Base-by-base conservation (phyloP, 2,113 vertebrate species). In the Centropus unirufus region DNA sequence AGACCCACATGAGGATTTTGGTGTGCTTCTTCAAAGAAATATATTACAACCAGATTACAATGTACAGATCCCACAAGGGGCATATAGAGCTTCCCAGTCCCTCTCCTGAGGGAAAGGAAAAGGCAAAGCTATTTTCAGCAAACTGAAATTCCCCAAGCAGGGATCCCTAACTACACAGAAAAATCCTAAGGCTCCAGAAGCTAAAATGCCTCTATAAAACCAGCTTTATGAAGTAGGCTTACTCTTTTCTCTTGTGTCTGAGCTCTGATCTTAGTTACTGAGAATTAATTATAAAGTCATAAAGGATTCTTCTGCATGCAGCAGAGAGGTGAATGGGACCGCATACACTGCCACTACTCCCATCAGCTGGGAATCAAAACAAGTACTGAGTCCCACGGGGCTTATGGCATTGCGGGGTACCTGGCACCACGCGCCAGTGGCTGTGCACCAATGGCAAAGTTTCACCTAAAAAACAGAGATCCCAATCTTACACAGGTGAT, bases 351-450 rank as follows among this genome's bases (percentile, higher is more conserved):
- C 30, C 40, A 23, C 18, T 29, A 40, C 59, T 78, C 21, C 62
- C 61, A 44, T 87, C 69, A 44, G 15, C n/a, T n/a, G 5, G 39
- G n/a, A 90, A 62, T 42, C 47, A 64, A 78, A 75, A 68, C 17
- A 62, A 0, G 0, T 42, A 16, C 13, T 0, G 1, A 26, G 32
- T 76, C 27, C 63, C 52, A 6, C 3, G 5, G 67, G 62, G 63
- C 26, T 55, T 24, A 4, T 6, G 27, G 49, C 34, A 12, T n/a
- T 27, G 24, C 2, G 4, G 51, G 18, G 57, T 18, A 21, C 68
- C 44, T 1, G 1, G 72, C 4, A 6, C 44, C 17, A 3, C 17
- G 17, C 1, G 2, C 30, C 57, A 26, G 30, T 52, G 49, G 68
- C 40, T 68, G 23, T 39, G 36, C 32, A 4, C 39, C 5, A 8